Base-by-base conservation (phyloP, 2,113 vertebrate species). In the Rhinoderma darwinii region DNA sequence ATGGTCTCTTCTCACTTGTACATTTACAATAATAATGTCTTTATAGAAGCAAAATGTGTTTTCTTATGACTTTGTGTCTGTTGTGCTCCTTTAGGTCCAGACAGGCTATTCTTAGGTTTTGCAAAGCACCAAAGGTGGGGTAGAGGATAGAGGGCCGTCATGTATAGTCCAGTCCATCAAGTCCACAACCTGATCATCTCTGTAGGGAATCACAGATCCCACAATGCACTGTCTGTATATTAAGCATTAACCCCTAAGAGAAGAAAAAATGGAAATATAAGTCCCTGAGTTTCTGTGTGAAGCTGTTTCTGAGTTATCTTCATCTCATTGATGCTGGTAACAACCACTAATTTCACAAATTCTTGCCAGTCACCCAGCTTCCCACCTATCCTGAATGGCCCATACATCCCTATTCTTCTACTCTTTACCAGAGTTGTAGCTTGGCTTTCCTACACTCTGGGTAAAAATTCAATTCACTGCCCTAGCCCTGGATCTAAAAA, bases 11-110 rank as follows among this genome's bases (percentile, higher is more conserved):
- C 47, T 51, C 75, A 50, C 27, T 51, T 78, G 51, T 18, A 7
- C 30, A 20, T 78, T 54, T 54, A 78, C 3, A 78, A 50, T 78
- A 20, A 44, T 51, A 78, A 78, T 35, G 75, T 54, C 75, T 51
- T 78, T 78, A 78, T 51, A 54, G 44, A 50, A 7, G 43, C 47
- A 11, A 32, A 78, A 78, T 54, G 75, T 54, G 75, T 50, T 78
- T 32, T 78, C 20, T 77, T 77, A 77, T 4, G 68, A 72, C 18
- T 8, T 22, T 51, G 15, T 25, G 74, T 12, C n/a, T 47, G n/a
- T 18, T 20, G 17, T 51, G 75, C 18, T 4, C 18, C 75, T 35
- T 27, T 32, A 54, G 15, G 47, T 18, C 15, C 47, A 51, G 50
- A 51, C 44, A 32, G 47, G 27, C 30, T 35, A 20, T 78, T 77